Evolutionary conservation across 2,113 vertebrate genomes (phyloP), one percentile per base, ranked within the genome.

Genomic region (Irena cyanogastra): DNA sequence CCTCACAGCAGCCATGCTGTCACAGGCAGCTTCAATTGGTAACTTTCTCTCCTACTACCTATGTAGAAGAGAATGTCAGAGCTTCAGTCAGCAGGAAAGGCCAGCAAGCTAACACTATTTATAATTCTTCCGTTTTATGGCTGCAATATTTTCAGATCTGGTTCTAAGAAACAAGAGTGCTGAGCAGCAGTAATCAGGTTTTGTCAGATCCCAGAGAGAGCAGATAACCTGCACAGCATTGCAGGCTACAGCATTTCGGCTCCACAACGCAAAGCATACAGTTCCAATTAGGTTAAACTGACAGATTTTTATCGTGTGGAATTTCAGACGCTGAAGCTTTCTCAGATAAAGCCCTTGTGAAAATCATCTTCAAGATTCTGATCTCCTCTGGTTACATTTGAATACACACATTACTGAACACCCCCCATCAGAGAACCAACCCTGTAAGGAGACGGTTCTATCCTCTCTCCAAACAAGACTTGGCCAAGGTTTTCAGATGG

Each of bases 401-500:
- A 91, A 75, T 3, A 3, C 20, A 37, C 0, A 0, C 37, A 81
- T 37, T 47, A 70, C 7, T 0, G 1, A 84, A 76, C 44, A 69
- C 5, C 41, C n/a, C 33, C 31, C 31, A 69, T 23, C 35, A 89
- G 89, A 96, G 19, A 87, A 98, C 97, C 83, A 97, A 99, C 99
- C 98, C 99, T 99, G 97, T 99, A 99, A 19, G 99, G 99, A 47
- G 99, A 99, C 0, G 99, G 98, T 93, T 99, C 99, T 92, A 99
- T 99, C 97, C 99, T 98, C 95, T 99, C 99, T 69, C 99, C 99
- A 78, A 99, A 99, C 74, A 99, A 97, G 16, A 99, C 99, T 95
- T 99, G 99, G 52, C 99, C 99, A 75, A 99, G 99, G 97, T 99
- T 99, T 98, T 99, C 99, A 74, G 99, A 99, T 5, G 99, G 99